phyloP scores from a whole-genome alignment of 2,797 vertebrate species.

The Aplochiton taeniatus region DNA sequence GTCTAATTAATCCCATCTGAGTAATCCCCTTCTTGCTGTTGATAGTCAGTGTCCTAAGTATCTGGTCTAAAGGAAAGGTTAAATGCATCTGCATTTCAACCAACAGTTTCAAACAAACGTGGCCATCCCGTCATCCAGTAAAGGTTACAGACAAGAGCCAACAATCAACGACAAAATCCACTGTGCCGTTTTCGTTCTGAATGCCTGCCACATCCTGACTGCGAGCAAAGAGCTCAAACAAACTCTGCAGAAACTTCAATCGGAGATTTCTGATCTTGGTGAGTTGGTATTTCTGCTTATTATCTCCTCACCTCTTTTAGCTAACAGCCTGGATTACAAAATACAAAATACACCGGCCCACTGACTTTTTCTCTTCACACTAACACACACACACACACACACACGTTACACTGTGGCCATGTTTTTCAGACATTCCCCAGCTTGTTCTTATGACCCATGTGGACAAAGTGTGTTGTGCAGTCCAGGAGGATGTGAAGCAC shows the following conservation, averaged over 20 bases:
- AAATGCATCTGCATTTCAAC: no score
- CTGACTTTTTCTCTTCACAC: no score
- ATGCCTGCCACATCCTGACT: slow-evolving; percentile 18
- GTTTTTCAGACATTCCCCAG: slow-evolving; percentile 25
- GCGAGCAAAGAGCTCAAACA: slow-evolving; percentile 9
- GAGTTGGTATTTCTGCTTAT: background rate
- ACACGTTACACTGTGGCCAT: no score
- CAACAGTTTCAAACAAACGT: slow-evolving; percentile 27
- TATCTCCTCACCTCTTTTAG: no score
- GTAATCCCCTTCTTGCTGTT: no score
- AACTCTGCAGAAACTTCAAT: slow-evolving; percentile 20
- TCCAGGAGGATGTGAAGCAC: slow-evolving; percentile 18
- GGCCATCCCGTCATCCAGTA: background rate
- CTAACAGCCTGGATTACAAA: no score
- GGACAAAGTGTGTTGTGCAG: slow-evolving; percentile 29
- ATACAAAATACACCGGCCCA: no score
- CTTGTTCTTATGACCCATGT: slow-evolving; percentile 41
- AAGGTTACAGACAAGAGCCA: slow-evolving; percentile 21
- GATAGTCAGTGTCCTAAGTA: no score
- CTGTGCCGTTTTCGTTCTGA: slow-evolving; percentile 33
- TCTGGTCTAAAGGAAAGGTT: no score
- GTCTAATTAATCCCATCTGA: no score
- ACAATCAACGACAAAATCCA: slow-evolving; percentile 28
- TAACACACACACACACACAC: no score
- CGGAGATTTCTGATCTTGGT: slow-evolving; percentile 28